These are phyloP conservation scores for Atethmia centrago DNA, from an alignment of 2,888 invertebrate genomes.

Conservation along the genomic window DNA sequence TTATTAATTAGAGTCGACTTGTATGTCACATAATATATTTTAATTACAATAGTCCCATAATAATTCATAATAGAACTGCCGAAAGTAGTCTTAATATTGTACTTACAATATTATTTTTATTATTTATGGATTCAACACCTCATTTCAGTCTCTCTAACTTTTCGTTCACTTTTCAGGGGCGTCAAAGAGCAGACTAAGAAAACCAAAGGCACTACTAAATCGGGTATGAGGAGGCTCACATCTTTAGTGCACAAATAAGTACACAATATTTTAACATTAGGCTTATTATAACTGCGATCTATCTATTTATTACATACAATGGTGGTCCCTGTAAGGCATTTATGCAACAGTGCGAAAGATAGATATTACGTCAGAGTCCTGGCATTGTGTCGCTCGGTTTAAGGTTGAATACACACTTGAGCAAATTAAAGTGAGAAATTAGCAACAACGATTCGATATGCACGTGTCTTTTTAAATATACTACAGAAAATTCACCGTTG, in stretches of 20 bases:
- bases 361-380: constrained; percentile 34
- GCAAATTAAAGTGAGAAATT: constrained; percentile 21
- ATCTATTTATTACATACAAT: constrained; percentile 62
- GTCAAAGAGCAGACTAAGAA: constrained; percentile 88
- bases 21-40: neutral
- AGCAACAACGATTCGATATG: constrained; percentile 48
- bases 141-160: constrained; percentile 7
- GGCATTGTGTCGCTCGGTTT: constrained; percentile 10
- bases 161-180: constrained; percentile 78
- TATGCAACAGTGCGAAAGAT: constrained; percentile 55
- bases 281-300: constrained; percentile 66
- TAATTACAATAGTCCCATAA: neutral
- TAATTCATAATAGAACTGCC: neutral
- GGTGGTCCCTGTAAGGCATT: constrained; percentile 54
- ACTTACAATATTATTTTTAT: neutral
- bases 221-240: constrained; percentile 84
- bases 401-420: constrained; percentile 24
- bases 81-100: constrained; percentile 14
- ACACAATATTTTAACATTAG: constrained; percentile 67
- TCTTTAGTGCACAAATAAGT: constrained; percentile 87
- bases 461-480: constrained; percentile 47
- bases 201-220: constrained; percentile 85
- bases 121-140: neutral
- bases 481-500: constrained; percentile 24
- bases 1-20: neutral